These are phyloP conservation scores for Drosophila bunnanda DNA, from an alignment of 2,888 invertebrate species.

Conservation along the genomic window DNA sequence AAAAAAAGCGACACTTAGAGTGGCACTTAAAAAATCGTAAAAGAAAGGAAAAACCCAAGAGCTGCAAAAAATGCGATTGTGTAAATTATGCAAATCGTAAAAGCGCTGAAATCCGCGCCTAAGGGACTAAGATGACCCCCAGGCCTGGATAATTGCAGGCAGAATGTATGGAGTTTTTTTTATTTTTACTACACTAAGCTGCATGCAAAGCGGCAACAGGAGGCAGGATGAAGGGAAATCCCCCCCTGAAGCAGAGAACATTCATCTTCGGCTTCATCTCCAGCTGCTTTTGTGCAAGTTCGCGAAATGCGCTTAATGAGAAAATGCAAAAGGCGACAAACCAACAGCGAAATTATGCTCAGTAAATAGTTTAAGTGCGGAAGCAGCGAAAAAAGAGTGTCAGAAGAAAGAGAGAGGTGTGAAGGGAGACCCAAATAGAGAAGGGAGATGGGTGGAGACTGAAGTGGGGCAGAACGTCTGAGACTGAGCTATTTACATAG, in stretches of 20 bases:
- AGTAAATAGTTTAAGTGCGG: conserved; percentile 68
- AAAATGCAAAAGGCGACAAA: conserved; percentile 69
- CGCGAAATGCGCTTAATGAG: conserved; percentile 76
- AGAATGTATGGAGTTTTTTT: conserved; percentile 59
- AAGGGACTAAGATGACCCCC: conserved; percentile 51
- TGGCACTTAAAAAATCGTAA: conserved; percentile 71
- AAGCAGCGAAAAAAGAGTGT: conserved; percentile 42
- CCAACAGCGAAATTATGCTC: conserved; percentile 64
- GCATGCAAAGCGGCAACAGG: conserved; percentile 39
- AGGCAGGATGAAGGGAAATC: conserved; percentile 3
- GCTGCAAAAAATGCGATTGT: conserved; percentile 42
- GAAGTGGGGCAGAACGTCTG: neutral
- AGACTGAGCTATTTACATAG: conserved; percentile 45
- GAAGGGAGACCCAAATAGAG: neutral
- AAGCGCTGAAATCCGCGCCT: conserved; percentile 70
- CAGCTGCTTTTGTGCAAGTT: conserved; percentile 43
- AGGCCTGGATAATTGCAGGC: conserved; percentile 67
- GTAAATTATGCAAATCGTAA: conserved; percentile 74
- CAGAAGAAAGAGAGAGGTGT: conserved; percentile 6
- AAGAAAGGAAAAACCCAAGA: conserved; percentile 17
- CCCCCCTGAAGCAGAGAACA: conserved; percentile 38
- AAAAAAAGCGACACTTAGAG: conserved; percentile 15
- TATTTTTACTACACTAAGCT: conserved; percentile 61
- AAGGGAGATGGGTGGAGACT: neutral
- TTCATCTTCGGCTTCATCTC: conserved; percentile 43